phyloP scores from a whole-genome alignment of 1,140 invertebrate species.

The Cotesia glomerata region DNA sequence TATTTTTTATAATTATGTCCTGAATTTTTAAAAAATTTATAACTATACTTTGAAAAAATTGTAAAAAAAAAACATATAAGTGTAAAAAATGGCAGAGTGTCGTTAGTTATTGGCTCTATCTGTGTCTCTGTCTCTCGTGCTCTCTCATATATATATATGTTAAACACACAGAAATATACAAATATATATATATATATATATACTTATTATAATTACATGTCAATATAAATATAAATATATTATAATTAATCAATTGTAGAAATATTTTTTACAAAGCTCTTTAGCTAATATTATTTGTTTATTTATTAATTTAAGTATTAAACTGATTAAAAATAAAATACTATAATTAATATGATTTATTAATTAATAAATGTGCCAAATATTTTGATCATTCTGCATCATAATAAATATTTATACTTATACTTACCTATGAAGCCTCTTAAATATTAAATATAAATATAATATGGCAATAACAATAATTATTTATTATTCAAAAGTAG shows the following conservation, averaged over 20 bases:
- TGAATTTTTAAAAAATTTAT: no score
- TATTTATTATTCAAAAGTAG: slow-evolving; percentile 33
- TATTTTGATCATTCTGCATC: slow-evolving; percentile 37
- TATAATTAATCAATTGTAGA: no score
- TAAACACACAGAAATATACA: not conserved
- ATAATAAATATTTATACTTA: slow-evolving; percentile 30
- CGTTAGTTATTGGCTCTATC: not conserved
- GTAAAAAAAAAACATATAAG: slow-evolving; percentile 14
- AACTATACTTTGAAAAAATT: no score
- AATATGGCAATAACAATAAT: not conserved
- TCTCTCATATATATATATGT: no score
- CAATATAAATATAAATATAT: not conserved
- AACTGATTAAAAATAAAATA: slow-evolving; percentile 14
- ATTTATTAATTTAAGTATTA: slow-evolving; percentile 16
- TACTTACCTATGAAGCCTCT: slow-evolving; percentile 17
- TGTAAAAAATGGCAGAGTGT: not conserved
- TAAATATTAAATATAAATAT: not conserved
- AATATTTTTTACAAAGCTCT: no score
- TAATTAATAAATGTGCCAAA: slow-evolving; percentile 44
- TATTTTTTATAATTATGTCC: not conserved
- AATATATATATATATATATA: not conserved
- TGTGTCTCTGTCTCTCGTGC: not conserved
- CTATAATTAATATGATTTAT: slow-evolving; percentile 18
- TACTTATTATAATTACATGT: not conserved
- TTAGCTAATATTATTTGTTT: not conserved